Percentiles rank a stretch among this genome's conserved stretches.
These are phyloP conservation scores for Gorsachius goisagi DNA, from an alignment of 2,113 vertebrate genomes.

Conservation along the genomic window DNA sequence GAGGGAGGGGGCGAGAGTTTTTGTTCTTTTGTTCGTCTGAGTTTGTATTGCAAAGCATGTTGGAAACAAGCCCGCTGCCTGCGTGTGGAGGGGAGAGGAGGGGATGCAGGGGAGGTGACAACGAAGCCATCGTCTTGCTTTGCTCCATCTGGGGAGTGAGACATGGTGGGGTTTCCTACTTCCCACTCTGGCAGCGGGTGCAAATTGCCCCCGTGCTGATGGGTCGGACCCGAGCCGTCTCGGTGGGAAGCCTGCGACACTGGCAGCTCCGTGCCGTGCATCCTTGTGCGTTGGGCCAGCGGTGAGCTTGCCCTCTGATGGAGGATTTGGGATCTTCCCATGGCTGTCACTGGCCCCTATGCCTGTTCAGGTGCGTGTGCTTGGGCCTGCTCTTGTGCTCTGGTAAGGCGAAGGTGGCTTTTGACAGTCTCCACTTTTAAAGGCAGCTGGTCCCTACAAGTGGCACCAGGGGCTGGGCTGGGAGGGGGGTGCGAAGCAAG, in stretches of 20 bases:
- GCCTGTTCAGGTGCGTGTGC: fast-evolving
- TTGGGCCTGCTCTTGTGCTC: neutral
- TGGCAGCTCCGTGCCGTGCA: fast-evolving
- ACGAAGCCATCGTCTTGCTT: neutral
- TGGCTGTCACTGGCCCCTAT: neutral
- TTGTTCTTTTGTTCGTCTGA: neutral
- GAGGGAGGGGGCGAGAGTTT: neutral
- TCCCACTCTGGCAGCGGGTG: fast-evolving
- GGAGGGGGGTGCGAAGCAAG: neutral
- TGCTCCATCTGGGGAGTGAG: neutral
- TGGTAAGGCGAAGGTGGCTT: neutral
- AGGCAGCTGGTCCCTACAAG: fast-evolving
- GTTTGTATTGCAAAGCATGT: fast-evolving
- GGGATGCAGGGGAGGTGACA: neutral
- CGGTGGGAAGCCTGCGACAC: fast-evolving
- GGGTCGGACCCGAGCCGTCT: fast-evolving
- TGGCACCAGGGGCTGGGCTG: neutral
- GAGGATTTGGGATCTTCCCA: neutral
- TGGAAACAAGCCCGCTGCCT: neutral
- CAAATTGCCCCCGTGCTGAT: neutral
- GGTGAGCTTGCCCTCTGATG: neutral
- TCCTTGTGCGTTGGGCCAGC: no score
- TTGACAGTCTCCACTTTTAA: neutral
- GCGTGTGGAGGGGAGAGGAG: neutral
- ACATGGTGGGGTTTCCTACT: neutral